A percentile compares a stretch with the other conserved stretches of the same genome.
Conservation (phyloP, 2,888 invertebrate genomes). For the Aphrophora alni region DNA sequence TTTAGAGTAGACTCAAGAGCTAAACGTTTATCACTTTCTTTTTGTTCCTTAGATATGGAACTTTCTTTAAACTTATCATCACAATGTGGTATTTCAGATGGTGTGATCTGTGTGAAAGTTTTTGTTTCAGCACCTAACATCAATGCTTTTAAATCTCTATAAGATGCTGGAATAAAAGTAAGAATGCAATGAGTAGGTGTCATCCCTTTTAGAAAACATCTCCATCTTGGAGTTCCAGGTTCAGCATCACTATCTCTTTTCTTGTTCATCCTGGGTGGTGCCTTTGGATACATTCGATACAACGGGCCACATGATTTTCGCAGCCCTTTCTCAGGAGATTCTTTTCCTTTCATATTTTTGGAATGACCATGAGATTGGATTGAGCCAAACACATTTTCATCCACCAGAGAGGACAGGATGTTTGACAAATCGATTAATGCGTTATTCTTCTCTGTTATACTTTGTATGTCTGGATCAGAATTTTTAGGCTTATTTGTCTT, state of each 20-base stretch:
- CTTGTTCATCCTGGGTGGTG: not conserved
- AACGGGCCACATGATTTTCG: constrained; percentile 31
- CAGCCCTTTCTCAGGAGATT: constrained; percentile 2
- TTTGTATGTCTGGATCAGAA: not conserved
- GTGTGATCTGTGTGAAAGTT: constrained; percentile 35
- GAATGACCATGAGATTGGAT: not conserved
- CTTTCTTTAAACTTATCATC: not conserved
- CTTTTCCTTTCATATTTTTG: not conserved
- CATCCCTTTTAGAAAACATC: constrained; percentile 70
- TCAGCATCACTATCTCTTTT: constrained; percentile 14
- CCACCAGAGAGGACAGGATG: too few relatives aligned
- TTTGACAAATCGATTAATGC: too few relatives aligned
- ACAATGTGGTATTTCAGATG: not conserved
- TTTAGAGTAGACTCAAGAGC: constrained; percentile 40
- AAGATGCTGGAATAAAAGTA: constrained; percentile 69
- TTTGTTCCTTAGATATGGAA: not conserved
- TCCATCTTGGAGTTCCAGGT: constrained; percentile 59
- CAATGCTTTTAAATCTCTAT: constrained; percentile 57
- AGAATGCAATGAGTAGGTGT: constrained; percentile 68
- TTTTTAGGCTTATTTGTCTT: not conserved
- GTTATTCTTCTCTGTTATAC: not conserved
- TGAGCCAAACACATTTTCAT: not conserved
- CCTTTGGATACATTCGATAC: constrained; percentile 29
- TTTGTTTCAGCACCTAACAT: constrained; percentile 50
- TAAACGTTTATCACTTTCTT: constrained; percentile 3